These are phyloP conservation scores for Hypsopygia costalis DNA, from an alignment of 2,888 invertebrate species.

Conservation along the genomic window DNA sequence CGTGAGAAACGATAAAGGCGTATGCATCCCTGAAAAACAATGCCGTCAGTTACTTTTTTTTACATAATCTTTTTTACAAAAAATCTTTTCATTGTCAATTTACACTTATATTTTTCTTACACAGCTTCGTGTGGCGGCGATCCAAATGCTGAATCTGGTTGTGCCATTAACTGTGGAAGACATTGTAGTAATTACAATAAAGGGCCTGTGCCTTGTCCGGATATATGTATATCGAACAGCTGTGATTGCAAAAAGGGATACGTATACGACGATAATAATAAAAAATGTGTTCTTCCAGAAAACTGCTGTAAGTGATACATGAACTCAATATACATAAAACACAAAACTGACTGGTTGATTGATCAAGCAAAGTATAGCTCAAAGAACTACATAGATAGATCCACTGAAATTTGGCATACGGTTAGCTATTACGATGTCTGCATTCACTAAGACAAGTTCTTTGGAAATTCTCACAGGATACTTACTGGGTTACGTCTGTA, in stretches of 20 bases:
- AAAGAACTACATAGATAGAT: too few relatives aligned
- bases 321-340: too few relatives aligned
- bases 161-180: constrained; percentile 24
- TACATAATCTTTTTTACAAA: background rate
- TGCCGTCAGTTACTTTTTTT: constrained; percentile 20
- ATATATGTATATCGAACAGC: constrained; percentile 13
- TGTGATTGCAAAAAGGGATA: constrained; percentile 21
- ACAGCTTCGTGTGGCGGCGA: constrained; percentile 19
- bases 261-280: constrained; percentile 8
- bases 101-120: too few relatives aligned
- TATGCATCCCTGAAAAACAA: constrained; percentile 14
- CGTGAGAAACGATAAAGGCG: constrained; percentile 13
- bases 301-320: constrained; percentile 13
- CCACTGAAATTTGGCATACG: too few relatives aligned
- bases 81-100: too few relatives aligned
- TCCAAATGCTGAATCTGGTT: constrained; percentile 25
- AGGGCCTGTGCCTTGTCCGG: constrained; percentile 8
- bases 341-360: too few relatives aligned
- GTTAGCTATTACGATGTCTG: too few relatives aligned
- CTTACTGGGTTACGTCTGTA: too few relatives aligned
- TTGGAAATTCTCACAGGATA: too few relatives aligned
- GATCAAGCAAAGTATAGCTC: too few relatives aligned
- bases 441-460: too few relatives aligned
- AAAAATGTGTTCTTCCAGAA: constrained; percentile 11
- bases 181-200: constrained; percentile 20